Base-by-base conservation (phyloP, 1,140 invertebrate genomes). In the Rhizoglyphus robini region DNA sequence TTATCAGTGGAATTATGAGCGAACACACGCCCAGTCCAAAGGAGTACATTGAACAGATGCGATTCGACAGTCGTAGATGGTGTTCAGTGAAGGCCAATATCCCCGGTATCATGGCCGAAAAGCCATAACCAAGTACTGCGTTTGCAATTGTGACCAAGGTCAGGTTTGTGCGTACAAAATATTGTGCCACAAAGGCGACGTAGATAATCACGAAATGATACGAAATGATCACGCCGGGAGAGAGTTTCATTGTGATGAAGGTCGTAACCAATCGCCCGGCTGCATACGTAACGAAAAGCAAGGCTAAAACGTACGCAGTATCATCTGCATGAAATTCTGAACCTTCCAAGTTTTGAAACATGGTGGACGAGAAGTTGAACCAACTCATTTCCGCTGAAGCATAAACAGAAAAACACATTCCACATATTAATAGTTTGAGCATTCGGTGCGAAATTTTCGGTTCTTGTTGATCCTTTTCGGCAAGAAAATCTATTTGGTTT, bases 21-120 rank as follows among this genome's bases (percentile, higher is more conserved):
- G 61, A 46, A 41, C 47, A 31, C 25, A 29, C 23, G 8, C 61
- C 61, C n/a, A 5, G 8, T 5, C 18, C 4, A 49, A 46, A 63
- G 3, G 5, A n/a, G 8, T 25, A n/a, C 4, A 63, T 4, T 23
- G 61, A 36, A 11, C 61, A 15, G 23, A 63, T 23, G 11, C 13
- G n/a, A 5, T 63, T 23, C 13, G 61, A 25, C 36, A 63, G 5
- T 25, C 18, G 18, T 15, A 54, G 13, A 46, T 63, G 61, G 13
- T 11, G 3, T 57, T 54, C 61, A 38, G 61, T 29, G 8, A 63
- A 63, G 8, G 61, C 61, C 4, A 63, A 36, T 11, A 63, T 49
- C 23, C 32, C 61, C 5, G 61, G 36, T 11, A 15, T 51, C 36
- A 46, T 47, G 8, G 51, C 51, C 51, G 51, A 54, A 32, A 11